Evolutionary conservation across 2,888 invertebrate species (phyloP).

Genomic region (Apodemia duryi): DNA sequence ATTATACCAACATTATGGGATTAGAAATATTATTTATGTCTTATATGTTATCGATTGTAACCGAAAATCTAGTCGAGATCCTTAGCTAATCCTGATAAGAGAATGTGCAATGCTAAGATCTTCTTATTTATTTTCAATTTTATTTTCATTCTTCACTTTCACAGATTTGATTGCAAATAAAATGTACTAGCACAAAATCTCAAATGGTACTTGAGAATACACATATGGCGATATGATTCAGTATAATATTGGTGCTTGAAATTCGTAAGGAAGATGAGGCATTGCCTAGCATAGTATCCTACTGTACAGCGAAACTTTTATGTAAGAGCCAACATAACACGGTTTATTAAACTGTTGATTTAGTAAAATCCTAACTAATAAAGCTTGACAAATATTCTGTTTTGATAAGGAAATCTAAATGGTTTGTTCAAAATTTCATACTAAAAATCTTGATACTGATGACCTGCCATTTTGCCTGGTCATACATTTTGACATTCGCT

Average conservation of each 20-base stretch:
- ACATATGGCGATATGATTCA: slow-evolving; percentile 49
- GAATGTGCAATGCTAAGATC: slow-evolving; percentile 77
- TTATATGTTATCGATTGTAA: slow-evolving; percentile 35
- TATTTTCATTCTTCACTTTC: slow-evolving; percentile 71
- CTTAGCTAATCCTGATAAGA: slow-evolving; percentile 71
- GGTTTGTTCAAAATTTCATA: too few relatives aligned
- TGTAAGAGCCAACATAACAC: background rate
- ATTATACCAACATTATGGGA: background rate
- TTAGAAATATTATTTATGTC: slow-evolving; percentile 4
- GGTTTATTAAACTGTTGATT: background rate
- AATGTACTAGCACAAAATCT: slow-evolving; percentile 55
- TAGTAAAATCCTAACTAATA: background rate
- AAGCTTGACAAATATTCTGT: background rate
- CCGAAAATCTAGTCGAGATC: slow-evolving; percentile 61
- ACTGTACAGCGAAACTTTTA: background rate
- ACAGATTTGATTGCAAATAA: slow-evolving; percentile 50
- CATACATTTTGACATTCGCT: too few relatives aligned
- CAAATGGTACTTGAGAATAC: slow-evolving; percentile 46
- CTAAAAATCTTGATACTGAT: too few relatives aligned
- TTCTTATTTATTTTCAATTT: slow-evolving; percentile 70
- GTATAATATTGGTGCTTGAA: slow-evolving; percentile 15
- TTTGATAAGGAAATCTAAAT: background rate
- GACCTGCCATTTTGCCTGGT: too few relatives aligned
- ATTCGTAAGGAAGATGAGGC: background rate
- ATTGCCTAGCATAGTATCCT: background rate